These are phyloP conservation scores for Ailuropoda melanoleuca DNA, from an alignment of 2,113 vertebrate species.

Conservation along the genomic window DNA sequence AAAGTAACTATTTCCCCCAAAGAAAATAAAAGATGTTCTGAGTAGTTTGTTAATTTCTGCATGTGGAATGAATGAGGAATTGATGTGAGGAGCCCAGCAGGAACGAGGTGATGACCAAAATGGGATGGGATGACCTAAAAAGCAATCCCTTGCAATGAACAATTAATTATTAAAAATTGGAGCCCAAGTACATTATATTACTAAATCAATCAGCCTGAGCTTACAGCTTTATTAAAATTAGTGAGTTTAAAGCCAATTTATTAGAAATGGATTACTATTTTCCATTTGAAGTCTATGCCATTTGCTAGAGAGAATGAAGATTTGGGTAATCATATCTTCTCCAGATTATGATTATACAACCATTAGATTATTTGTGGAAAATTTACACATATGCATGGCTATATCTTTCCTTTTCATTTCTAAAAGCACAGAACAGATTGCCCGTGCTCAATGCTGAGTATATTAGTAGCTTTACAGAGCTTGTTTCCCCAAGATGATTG, in stretches of 20 bases:
- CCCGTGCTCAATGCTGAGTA: not conserved
- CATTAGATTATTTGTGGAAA: not conserved
- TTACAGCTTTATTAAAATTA: conserved; percentile 76
- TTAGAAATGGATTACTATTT: conserved; percentile 76
- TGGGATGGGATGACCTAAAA: conserved; percentile 24
- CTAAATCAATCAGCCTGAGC: conserved; percentile 79
- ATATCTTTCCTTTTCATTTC: not conserved
- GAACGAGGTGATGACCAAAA: conserved; percentile 76
- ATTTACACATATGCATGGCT: not conserved
- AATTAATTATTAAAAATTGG: conserved; percentile 79
- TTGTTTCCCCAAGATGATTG: not conserved
- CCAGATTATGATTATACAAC: not conserved
- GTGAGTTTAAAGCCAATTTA: conserved; percentile 74
- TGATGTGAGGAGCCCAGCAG: conserved; percentile 49
- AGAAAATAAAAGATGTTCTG: conserved; percentile 57
- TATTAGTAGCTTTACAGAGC: not conserved
- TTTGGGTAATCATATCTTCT: conserved; percentile 44
- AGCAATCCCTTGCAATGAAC: conserved; percentile 69
- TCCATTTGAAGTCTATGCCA: conserved; percentile 68
- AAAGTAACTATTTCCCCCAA: conserved; percentile 74
- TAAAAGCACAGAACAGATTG: not conserved
- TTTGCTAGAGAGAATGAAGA: conserved; percentile 35
- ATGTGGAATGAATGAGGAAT: conserved; percentile 70
- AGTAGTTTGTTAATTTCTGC: conserved; percentile 79
- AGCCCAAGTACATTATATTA: conserved; percentile 63